phyloP scores from a whole-genome alignment of 1,140 invertebrate genomes.

The Eriocheir sinensis region DNA sequence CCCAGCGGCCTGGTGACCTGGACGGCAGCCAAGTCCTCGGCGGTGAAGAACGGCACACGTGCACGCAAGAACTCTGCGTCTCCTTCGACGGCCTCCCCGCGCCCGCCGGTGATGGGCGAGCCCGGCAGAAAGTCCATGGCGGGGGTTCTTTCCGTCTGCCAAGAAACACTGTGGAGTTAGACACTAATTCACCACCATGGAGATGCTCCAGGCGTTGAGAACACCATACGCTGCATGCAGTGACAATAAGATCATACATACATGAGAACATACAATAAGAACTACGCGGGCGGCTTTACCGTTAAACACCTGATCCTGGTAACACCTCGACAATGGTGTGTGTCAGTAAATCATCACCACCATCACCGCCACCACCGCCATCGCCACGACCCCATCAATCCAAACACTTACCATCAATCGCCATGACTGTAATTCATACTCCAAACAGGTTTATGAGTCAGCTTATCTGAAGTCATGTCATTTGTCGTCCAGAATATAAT shows the following conservation, averaged over 20 bases:
- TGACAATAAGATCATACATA: no score
- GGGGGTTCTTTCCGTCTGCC: not conserved
- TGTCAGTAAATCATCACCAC: not conserved
- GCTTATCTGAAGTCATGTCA: no score
- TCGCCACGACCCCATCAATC: no score
- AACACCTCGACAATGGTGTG: not conserved
- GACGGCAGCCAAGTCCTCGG: not conserved
- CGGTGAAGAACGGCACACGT: not conserved
- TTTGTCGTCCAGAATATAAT: no score
- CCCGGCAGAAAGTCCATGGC: not conserved
- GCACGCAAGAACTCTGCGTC: not conserved
- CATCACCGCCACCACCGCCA: not conserved
- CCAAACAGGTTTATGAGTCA: no score
- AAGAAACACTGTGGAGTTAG: not conserved
- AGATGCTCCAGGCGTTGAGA: not conserved
- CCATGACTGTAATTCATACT: no score
- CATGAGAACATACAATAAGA: not conserved
- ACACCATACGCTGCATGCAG: not conserved
- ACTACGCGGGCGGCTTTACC: not conserved
- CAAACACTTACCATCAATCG: no score
- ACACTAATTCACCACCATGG: no score
- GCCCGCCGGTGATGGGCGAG: not conserved
- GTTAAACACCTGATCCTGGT: not conserved
- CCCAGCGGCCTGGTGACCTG: not conserved
- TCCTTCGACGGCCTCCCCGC: not conserved